phyloP scores from a whole-genome alignment of 2,113 vertebrate species.

The Protobothrops mucrosquamatus region DNA sequence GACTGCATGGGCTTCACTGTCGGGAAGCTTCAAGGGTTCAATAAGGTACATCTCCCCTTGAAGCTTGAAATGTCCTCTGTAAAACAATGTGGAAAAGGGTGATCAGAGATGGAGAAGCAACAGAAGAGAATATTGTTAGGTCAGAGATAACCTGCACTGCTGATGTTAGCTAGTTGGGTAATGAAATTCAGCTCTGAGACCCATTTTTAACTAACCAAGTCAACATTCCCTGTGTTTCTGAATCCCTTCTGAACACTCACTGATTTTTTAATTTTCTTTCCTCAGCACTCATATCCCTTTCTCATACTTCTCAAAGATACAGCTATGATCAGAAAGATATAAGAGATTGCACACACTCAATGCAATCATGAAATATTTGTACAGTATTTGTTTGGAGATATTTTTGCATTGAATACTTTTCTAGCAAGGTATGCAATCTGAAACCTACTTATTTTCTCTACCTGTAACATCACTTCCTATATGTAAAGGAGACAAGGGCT shows the following conservation, averaged over 20 bases:
- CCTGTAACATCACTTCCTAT: background rate
- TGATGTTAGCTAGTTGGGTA: no score
- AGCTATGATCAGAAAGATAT: background rate
- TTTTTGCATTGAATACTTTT: no score
- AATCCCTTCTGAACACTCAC: background rate
- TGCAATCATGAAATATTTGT: background rate
- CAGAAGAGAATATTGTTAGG: background rate
- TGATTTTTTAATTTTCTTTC: background rate
- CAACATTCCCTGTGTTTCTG: background rate
- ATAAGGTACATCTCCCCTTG: conserved; percentile 70
- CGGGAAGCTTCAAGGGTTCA: conserved; percentile 63
- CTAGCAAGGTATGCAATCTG: no score
- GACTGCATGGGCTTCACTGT: conserved; percentile 55
- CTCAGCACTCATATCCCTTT: background rate
- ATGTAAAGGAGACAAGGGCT: background rate
- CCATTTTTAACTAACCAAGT: background rate
- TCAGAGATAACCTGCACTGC: no score
- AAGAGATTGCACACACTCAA: background rate
- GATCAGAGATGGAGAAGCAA: background rate
- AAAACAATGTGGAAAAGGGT: conserved; percentile 11
- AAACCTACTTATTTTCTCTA: no score
- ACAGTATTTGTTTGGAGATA: no score
- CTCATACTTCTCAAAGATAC: background rate
- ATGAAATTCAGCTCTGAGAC: background rate
- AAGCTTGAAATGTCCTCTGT: conserved; percentile 71